Evolutionary conservation across 2,888 invertebrate genomes (phyloP).

Genomic region (Balanococcus diminutus): DNA sequence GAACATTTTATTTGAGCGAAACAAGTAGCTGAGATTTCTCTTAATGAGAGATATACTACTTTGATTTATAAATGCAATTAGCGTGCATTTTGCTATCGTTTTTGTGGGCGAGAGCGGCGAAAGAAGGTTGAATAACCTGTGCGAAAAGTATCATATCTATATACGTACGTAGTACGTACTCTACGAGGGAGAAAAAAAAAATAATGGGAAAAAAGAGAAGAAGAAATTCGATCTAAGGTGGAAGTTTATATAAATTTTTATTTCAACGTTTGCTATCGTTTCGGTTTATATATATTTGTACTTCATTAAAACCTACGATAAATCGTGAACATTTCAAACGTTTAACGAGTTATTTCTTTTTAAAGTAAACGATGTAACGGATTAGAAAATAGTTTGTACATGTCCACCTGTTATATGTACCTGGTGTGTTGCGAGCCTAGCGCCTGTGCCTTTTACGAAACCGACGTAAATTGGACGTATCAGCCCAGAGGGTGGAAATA

Average conservation of each 20-base stretch:
- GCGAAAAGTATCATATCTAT: too few relatives aligned
- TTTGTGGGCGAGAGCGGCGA: constrained; percentile 36
- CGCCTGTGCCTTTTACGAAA: background rate
- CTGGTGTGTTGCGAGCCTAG: background rate
- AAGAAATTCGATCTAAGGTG: constrained; percentile 19
- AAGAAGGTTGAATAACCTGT: constrained; percentile 32
- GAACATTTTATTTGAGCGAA: constrained; percentile 19
- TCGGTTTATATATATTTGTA: constrained; percentile 17
- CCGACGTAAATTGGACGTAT: background rate
- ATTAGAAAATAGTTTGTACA: background rate
- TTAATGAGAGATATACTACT: constrained; percentile 40
- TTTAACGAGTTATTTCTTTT: constrained; percentile 23
- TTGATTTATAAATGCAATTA: constrained; percentile 44
- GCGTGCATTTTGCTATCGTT: constrained; percentile 42
- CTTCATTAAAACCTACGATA: constrained; percentile 41
- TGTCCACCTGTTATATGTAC: background rate
- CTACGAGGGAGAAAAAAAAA: background rate
- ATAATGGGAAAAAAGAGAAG: background rate
- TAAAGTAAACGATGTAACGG: constrained; percentile 16
- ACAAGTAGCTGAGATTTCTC: constrained; percentile 40
- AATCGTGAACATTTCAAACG: constrained; percentile 29
- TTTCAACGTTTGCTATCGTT: background rate
- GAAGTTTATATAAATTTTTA: background rate
- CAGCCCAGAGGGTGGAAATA: background rate
- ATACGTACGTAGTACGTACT: background rate